Base-by-base conservation (phyloP, 2,797 vertebrate genomes). In the Erithacus rubecula region DNA sequence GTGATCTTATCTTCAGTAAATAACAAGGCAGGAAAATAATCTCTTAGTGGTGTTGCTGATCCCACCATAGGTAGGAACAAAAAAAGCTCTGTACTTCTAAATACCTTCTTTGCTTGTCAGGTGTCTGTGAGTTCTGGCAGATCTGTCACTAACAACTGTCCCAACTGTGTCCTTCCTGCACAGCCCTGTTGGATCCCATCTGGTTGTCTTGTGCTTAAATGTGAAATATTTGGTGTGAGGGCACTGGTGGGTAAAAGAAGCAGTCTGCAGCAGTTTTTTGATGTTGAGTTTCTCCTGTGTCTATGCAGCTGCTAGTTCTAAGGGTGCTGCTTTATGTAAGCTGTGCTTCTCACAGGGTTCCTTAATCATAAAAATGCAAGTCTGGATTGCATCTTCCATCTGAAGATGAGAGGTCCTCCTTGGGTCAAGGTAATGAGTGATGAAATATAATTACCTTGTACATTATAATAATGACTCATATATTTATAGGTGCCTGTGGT, bases 401-500 rank as follows among this genome's bases (percentile, higher is more conserved):
- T 90, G 86, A 94, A 90, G 69, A 95, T 87, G 62, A 89, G 87
- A 92, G 67, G 82, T 88, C 69, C 43, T 90, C 41, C 51, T 71
- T n/a, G 34, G 88, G 92, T 96, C 95, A 95, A 87, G 87, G 92
- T 95, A 97, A 94, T 92, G 91, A 95, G 71, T 93, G 91, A 89
- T 92, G 80, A 94, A 95, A 96, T 93, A 74, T 46, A 94, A 97
- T 97, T 96, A 94, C 87, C 64, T 94, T 95, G 52, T 94, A 83
- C 60, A 69, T 95, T 95, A 92, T 90, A 89, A 93, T 94, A 94
- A 94, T 96, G 95, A 96, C 87, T 96, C 89, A 91, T 91, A 70
- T 95, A 93, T 92, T 95, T 96, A 75, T 93, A 90, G 88, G 87
- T 94, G 86, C 70, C 84, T 85, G 81, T 95, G 58, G 71, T 96